These are phyloP conservation scores for Typhlichthys subterraneus DNA, from an alignment of 2,797 vertebrate species.

Conservation along the genomic window DNA sequence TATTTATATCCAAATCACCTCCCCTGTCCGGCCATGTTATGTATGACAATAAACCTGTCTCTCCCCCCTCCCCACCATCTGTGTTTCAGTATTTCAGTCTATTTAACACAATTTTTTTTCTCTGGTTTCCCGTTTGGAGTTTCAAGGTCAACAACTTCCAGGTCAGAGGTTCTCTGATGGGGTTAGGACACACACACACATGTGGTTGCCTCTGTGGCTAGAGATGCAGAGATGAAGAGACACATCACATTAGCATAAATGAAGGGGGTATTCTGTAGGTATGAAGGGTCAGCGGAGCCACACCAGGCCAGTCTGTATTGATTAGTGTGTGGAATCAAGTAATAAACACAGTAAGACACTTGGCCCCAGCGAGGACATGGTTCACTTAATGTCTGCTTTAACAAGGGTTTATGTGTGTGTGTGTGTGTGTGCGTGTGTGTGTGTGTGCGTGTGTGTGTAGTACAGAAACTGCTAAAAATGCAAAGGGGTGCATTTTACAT, in stretches of 20 bases:
- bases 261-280: background rate
- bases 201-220: background rate
- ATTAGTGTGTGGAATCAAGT: conserved; percentile 61
- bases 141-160: too few species aligned
- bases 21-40: conserved; percentile 68
- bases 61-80: background rate
- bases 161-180: background rate
- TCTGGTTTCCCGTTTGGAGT: too few species aligned
- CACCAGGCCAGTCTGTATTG: conserved; percentile 63
- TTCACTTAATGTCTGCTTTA: conserved; percentile 69
- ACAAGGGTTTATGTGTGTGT: conserved; percentile 44
- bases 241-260: background rate
- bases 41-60: conserved; percentile 65
- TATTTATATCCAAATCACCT: conserved; percentile 76
- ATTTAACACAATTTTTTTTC: conserved; percentile 4
- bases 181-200: background rate
- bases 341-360: conserved; percentile 70
- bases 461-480: conserved; percentile 67
- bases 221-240: conserved; percentile 2
- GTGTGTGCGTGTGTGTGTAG: conserved; percentile 21
- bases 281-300: conserved; percentile 19
- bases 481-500: conserved; percentile 73
- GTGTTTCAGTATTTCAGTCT: conserved; percentile 2
- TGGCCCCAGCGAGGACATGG: conserved; percentile 64
- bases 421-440: conserved; percentile 6